Evolutionary conservation across 1,140 invertebrate species (phyloP).

Genomic region (Eumaeus atala): DNA sequence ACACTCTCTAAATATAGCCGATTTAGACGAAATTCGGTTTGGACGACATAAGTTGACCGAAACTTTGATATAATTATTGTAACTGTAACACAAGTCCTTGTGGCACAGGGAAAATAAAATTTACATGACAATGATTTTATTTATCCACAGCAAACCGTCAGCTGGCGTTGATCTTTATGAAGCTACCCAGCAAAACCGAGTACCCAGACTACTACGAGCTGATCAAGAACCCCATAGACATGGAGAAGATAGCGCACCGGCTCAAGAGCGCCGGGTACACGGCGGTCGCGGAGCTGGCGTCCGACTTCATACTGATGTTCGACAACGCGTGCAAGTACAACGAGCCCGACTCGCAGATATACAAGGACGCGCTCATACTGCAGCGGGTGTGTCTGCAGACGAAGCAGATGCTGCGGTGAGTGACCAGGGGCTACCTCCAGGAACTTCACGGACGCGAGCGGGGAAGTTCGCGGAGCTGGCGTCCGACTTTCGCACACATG

Average conservation of each 20-base stretch:
- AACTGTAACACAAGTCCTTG: no score
- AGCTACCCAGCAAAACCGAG: constrained; percentile 93
- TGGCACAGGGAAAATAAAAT: not conserved
- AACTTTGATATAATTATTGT: no score
- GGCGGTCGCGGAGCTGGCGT: constrained; percentile 90
- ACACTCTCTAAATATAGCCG: no score
- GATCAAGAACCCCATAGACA: constrained; percentile 97
- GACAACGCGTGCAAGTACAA: constrained; percentile 99
- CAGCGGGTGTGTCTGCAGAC: constrained; percentile 94
- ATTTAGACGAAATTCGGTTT: no score
- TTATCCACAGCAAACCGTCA: constrained; percentile 78
- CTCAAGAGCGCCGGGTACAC: constrained; percentile 87
- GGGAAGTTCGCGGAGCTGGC: no score
- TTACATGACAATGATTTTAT: no score
- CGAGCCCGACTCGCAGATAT: constrained; percentile 98
- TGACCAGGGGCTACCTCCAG: no score
- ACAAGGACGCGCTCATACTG: constrained; percentile 96
- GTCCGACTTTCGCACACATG: no score
- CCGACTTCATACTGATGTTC: constrained; percentile 97
- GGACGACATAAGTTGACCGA: no score
- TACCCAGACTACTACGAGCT: constrained; percentile 99
- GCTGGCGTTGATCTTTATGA: constrained; percentile 94
- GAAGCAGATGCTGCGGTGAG: constrained; percentile 84
- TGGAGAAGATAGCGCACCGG: constrained; percentile 95
- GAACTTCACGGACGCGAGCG: no score